These are phyloP conservation scores for Trichechus manatus DNA, from an alignment of 2,113 vertebrate species.

Conservation along the genomic window DNA sequence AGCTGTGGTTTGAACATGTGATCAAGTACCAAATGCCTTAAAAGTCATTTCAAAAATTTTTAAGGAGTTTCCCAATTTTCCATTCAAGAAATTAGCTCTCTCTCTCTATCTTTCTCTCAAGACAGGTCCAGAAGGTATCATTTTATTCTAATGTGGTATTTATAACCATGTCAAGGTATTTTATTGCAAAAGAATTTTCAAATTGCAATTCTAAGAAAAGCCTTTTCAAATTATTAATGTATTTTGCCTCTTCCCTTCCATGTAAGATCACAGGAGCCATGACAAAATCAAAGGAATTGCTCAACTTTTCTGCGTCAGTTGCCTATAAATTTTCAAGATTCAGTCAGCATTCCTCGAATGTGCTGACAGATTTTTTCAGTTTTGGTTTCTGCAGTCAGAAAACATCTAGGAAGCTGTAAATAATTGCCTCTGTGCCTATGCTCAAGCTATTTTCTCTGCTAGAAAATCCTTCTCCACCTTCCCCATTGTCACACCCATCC, in stretches of 20 bases:
- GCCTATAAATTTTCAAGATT: conserved; percentile 71
- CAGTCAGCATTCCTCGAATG: conserved; percentile 2
- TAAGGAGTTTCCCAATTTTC: conserved; percentile 44
- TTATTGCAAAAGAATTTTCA: conserved; percentile 43
- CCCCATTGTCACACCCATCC: neutral
- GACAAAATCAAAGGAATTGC: conserved; percentile 68
- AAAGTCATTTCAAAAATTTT: neutral
- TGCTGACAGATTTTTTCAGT: conserved; percentile 74
- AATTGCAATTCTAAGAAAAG: conserved; percentile 44
- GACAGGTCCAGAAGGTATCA: neutral
- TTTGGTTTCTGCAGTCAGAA: conserved; percentile 78
- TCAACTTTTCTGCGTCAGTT: conserved; percentile 52
- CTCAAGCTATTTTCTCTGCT: conserved; percentile 40
- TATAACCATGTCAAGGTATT: conserved; percentile 44
- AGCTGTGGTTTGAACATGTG: conserved; percentile 38
- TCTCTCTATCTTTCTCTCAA: neutral
- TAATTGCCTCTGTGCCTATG: conserved; percentile 52
- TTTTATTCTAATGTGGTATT: conserved; percentile 23
- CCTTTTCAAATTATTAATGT: conserved; percentile 57
- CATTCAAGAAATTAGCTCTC: neutral
- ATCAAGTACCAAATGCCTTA: neutral
- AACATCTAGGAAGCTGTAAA: conserved; percentile 68
- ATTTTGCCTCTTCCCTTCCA: conserved; percentile 45
- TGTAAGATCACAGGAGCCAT: neutral
- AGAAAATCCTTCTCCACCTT: neutral